Conservation (phyloP, 2,797 vertebrate species). For the Phataginus tricuspis region DNA sequence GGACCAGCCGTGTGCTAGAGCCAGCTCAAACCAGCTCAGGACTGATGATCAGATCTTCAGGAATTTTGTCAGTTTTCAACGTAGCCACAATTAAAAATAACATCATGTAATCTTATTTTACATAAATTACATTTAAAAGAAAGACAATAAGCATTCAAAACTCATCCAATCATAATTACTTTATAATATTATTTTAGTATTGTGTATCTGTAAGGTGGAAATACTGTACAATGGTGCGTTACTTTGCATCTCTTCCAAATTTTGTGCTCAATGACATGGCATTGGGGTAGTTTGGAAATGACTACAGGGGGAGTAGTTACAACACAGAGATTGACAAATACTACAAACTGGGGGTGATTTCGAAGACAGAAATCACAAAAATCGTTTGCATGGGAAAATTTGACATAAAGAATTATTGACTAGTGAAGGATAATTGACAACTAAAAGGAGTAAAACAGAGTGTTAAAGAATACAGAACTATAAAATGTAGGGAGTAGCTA, state of each 20-base stretch:
- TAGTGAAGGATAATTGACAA: not conserved
- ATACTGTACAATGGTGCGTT: too few species aligned
- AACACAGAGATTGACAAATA: not conserved
- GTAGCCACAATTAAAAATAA: slow-evolving; percentile 43
- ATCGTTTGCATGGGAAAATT: not conserved
- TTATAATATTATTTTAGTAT: not conserved
- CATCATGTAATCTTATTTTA: not conserved
- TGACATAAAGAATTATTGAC: not conserved
- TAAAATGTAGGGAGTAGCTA: not conserved
- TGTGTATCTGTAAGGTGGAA: not conserved
- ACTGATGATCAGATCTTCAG: not conserved
- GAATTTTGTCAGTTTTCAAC: not conserved
- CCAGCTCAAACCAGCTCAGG: not conserved
- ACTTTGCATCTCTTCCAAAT: not conserved
- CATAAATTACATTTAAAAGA: not conserved
- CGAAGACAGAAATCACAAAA: not conserved
- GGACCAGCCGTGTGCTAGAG: not conserved
- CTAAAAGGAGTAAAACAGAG: not conserved
- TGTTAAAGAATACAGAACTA: not conserved
- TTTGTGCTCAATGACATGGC: not conserved
- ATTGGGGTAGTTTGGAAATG: not conserved
- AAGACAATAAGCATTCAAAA: not conserved
- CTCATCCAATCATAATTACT: slow-evolving; percentile 38
- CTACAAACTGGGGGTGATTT: not conserved
- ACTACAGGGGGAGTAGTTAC: not conserved